Evolutionary conservation across 2,888 invertebrate genomes (phyloP), one percentile per base, ranked within the genome.

Genomic region (Augiades crinisus): DNA sequence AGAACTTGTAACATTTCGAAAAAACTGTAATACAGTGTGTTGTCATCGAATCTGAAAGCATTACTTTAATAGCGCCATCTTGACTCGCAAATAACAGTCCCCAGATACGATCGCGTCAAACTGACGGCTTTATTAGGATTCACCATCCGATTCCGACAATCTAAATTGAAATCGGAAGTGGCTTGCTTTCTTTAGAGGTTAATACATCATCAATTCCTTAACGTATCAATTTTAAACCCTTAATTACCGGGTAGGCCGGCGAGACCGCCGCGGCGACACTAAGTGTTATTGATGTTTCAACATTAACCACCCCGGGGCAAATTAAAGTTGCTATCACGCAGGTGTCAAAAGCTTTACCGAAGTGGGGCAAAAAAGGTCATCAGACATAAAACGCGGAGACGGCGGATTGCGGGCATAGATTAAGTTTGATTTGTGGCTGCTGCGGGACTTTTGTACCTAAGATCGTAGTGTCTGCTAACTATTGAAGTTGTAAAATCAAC

Each of bases 291-390:
- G 78, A 85, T 84, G 83, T 72, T 67, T 68, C 69, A 68, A 58
- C 78, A 75, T 76, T 74, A 73, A 71, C 68, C 72, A 73, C 70
- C 76, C 64, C 70, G 65, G 64, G 73, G 78, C 72, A 76, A 81
- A 81, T 81, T 79, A 75, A 78, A 78, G 75, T 72, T 72, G 75
- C 76, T 75, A 77, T 78, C 72, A 64, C 65, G 86, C 87, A 87
- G 86, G 87, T 86, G 86, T 86, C 87, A 87, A 84, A 83, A 81
- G 79, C 76, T 75, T 67, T 72, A 72, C 76, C 76, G 76, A 69
- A 77, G 73, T 74, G 72, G 69, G 63, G 72, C 78, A 86, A 87
- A 88, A 88, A 88, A 81, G 81, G 74, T 83, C 83, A 87, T 86
- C 87, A 85, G 75, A 67, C 55, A 70, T 72, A 74, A 78, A 76